Conservation (phyloP, 2,888 invertebrate genomes). For the Tetramorium bicarinatum region DNA sequence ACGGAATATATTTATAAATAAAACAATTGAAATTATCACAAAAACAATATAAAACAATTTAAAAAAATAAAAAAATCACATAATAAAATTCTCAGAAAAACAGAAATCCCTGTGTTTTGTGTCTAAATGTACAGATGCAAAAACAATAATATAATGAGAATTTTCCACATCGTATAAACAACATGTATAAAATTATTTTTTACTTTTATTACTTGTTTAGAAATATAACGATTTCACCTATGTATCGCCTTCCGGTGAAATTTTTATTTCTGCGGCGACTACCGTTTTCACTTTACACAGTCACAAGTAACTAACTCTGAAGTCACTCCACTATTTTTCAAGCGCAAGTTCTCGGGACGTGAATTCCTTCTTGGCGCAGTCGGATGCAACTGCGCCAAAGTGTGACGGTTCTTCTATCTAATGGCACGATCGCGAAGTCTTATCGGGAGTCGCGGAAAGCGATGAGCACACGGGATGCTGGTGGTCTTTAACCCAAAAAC, state of each 20-base stretch:
- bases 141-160: neutral
- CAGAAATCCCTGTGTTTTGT: too few species aligned
- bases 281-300: constrained; percentile 3
- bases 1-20: too few species aligned
- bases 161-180: neutral
- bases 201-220: neutral
- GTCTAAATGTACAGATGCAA: too few species aligned
- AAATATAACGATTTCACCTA: neutral
- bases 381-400: constrained; percentile 44
- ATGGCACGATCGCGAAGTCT: constrained; percentile 50
- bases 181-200: neutral
- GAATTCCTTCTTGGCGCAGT: constrained; percentile 39
- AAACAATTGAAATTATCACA: too few species aligned
- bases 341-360: constrained; percentile 5
- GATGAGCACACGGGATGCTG: constrained; percentile 53
- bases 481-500: constrained; percentile 76
- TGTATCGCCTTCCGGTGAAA: neutral
- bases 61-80: too few species aligned
- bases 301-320: constrained; percentile 22
- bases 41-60: too few species aligned
- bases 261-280: neutral
- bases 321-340: constrained; percentile 33
- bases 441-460: constrained; percentile 39
- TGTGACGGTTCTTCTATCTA: constrained; percentile 52
- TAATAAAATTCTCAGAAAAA: too few species aligned